phyloP scores from a whole-genome alignment of 2,888 invertebrate genomes.

The Phania funesta region DNA sequence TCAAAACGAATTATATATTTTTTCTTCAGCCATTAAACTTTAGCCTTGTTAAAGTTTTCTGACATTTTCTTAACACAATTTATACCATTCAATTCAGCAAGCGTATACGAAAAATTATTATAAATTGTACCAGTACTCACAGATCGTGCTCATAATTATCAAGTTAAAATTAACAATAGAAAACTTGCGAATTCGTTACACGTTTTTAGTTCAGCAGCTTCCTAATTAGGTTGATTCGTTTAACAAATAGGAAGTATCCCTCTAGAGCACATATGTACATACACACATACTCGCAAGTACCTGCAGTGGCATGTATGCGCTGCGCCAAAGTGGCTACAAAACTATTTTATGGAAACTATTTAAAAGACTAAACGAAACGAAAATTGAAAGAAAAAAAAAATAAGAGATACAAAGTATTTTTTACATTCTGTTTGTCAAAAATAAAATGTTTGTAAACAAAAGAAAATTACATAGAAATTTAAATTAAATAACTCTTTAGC shows the following conservation, averaged over 20 bases:
- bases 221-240: constrained; percentile 55
- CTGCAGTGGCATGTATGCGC: neutral
- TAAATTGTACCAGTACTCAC: too few relatives aligned
- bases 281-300: neutral
- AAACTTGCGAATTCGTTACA: constrained; percentile 43
- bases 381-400: too few relatives aligned
- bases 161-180: constrained; percentile 27
- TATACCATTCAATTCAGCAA: too few relatives aligned
- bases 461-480: constrained; percentile 49
- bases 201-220: constrained; percentile 58
- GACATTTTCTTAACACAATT: constrained; percentile 22
- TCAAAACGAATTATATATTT: neutral
- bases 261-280: neutral
- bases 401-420: constrained; percentile 16
- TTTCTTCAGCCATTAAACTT: constrained; percentile 44
- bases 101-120: too few relatives aligned
- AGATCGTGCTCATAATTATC: constrained; percentile 4
- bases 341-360: neutral
- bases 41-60: constrained; percentile 58
- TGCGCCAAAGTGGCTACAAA: constrained; percentile 33
- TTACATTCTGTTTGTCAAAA: constrained; percentile 27
- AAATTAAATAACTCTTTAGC: constrained; percentile 50
- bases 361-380: neutral
- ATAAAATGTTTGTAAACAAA: constrained; percentile 56
- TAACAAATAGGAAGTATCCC: neutral